Conservation (phyloP, 2,797 vertebrate species). For the Neosilurus hyrtlii region DNA sequence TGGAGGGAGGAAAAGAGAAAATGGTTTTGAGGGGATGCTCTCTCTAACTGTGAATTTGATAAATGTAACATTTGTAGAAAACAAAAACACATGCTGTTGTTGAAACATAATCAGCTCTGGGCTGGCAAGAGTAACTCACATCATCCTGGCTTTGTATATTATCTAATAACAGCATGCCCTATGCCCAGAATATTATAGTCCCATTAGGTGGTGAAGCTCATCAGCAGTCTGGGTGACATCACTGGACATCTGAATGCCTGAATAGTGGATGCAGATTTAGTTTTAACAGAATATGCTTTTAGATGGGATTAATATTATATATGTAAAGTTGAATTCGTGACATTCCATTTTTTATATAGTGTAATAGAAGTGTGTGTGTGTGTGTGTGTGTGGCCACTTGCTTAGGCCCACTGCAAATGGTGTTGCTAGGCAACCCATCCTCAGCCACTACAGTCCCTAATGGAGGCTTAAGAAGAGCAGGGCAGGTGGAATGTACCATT, state of each 20-base stretch:
- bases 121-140: neutral
- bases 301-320: too few species aligned
- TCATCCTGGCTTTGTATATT: neutral
- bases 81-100: neutral
- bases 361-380: conserved; percentile 5
- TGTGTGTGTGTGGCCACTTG: conserved; percentile 38
- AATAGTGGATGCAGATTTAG: neutral
- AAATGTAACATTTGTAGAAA: neutral
- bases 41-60: neutral
- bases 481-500: conserved; percentile 60
- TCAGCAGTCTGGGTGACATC: neutral
- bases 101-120: neutral
- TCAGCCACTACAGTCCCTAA: conserved; percentile 58
- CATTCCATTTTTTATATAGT: conserved; percentile 14
- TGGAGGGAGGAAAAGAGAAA: too few species aligned
- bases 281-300: neutral
- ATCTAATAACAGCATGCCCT: too few species aligned
- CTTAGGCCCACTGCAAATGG: conserved; percentile 54
- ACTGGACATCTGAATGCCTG: neutral
- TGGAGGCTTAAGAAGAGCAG: conserved; percentile 54
- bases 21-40: too few species aligned
- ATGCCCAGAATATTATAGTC: neutral
- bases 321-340: conserved; percentile 13
- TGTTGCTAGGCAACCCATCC: conserved; percentile 65
- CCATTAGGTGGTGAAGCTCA: neutral